Evolutionary conservation across 2,888 invertebrate species (phyloP).

Genomic region (Listrodromus nycthemerus): DNA sequence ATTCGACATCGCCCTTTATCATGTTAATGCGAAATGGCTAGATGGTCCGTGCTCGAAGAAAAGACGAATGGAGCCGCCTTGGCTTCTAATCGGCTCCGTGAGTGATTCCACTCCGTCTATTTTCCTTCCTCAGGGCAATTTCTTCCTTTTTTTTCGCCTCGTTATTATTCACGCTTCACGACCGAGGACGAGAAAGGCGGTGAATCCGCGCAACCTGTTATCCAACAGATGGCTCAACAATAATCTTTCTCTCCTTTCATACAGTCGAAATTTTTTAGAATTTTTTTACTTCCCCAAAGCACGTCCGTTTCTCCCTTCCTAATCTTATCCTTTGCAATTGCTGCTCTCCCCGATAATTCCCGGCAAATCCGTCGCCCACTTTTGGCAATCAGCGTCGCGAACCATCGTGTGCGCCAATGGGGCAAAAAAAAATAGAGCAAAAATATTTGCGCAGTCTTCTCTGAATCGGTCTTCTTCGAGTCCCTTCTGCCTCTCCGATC

Average conservation of each 20-base stretch:
- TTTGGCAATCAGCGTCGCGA: conserved; percentile 77
- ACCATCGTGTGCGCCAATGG: conserved; percentile 39
- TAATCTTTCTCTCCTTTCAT: conserved; percentile 51
- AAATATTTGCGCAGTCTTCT: conserved; percentile 41
- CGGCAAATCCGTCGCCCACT: conserved; percentile 81
- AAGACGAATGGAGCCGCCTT: conserved; percentile 25
- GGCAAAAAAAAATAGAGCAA: conserved; percentile 24
- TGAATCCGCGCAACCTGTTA: conserved; percentile 71
- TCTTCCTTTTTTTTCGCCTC: conserved; percentile 9
- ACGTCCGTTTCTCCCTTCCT: conserved; percentile 68
- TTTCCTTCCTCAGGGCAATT: conserved; percentile 14
- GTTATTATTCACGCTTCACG: conserved; percentile 26
- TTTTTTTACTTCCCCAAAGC: conserved; percentile 50
- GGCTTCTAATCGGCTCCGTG: conserved; percentile 25
- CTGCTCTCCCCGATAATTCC: conserved; percentile 81
- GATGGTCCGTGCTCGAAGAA: conserved; percentile 4
- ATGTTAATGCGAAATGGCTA: conserved; percentile 42
- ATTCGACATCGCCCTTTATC: conserved; percentile 48
- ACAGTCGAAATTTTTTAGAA: conserved; percentile 32
- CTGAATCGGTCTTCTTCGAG: conserved; percentile 70
- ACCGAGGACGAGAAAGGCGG: conserved; percentile 37
- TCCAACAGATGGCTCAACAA: conserved; percentile 82
- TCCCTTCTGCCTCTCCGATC: conserved; percentile 45
- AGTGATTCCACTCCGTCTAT: conserved; percentile 39
- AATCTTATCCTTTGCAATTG: conserved; percentile 81